Evolutionary conservation across 2,797 vertebrate genomes (phyloP).

Genomic region (Bryconaethiops microstoma): DNA sequence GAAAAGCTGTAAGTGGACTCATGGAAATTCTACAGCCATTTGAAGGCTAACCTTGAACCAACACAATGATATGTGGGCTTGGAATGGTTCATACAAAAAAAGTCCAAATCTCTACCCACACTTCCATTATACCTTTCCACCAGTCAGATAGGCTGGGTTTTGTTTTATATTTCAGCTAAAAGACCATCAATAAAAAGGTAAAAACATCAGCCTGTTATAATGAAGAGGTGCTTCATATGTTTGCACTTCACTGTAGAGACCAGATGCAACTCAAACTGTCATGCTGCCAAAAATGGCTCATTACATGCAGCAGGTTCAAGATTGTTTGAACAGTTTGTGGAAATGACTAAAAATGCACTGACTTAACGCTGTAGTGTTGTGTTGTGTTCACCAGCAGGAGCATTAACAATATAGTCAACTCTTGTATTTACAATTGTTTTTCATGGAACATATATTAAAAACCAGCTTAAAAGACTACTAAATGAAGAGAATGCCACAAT

Average conservation of each 20-base stretch:
- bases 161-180: neutral
- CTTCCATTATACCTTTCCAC: neutral
- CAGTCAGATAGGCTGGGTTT: neutral
- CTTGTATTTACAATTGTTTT: neutral
- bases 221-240: conserved; percentile 1
- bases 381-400: neutral
- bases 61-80: neutral
- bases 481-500: neutral
- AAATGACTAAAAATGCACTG: conserved; percentile 8
- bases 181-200: neutral
- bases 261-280: conserved; percentile 12
- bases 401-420: neutral
- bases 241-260: conserved; percentile 27
- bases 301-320: neutral
- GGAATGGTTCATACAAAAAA: neutral
- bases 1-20: no score
- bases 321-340: conserved; percentile 11
- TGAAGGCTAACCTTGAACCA: neutral
- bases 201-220: neutral
- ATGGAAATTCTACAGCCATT: no score
- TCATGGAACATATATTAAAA: neutral
- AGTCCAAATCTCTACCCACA: neutral
- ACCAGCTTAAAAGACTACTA: neutral
- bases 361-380: neutral
- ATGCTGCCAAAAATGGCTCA: conserved; percentile 37